A percentile compares a stretch with the other conserved stretches of the same genome.
phyloP scores from a whole-genome alignment of 2,888 invertebrate genomes.

The Lithosia quadra region DNA sequence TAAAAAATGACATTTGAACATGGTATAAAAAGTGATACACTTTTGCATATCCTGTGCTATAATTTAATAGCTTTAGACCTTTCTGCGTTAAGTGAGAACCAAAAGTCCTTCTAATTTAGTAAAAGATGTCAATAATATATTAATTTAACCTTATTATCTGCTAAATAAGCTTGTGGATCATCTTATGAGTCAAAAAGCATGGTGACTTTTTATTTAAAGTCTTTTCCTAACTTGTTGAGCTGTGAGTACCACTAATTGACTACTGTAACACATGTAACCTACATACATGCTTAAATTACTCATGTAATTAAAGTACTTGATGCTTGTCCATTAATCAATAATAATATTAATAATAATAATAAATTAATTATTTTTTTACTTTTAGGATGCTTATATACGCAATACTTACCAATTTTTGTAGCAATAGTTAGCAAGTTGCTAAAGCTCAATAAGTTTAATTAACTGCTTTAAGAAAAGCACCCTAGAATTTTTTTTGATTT shows the following conservation, averaged over 20 bases:
- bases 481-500: too few species aligned
- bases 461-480: too few species aligned
- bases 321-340: too few species aligned
- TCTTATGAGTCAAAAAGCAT: not conserved
- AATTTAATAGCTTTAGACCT: not conserved
- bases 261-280: not conserved
- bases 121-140: not conserved
- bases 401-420: too few species aligned
- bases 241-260: not conserved
- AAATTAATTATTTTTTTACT: too few species aligned
- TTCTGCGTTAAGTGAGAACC: not conserved
- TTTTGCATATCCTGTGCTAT: not conserved
- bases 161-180: not conserved
- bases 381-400: too few species aligned
- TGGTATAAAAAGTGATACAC: slow-evolving; percentile 1
- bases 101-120: not conserved
- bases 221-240: not conserved
- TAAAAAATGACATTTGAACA: slow-evolving; percentile 21
- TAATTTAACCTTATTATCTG: not conserved
- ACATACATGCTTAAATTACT: too few species aligned
- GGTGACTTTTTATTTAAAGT: not conserved
- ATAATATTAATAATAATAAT: too few species aligned
- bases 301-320: too few species aligned
- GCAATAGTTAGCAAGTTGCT: too few species aligned
- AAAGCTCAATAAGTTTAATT: too few species aligned